Conservation (phyloP, 1,140 invertebrate genomes). For the Bombus waltoni region DNA sequence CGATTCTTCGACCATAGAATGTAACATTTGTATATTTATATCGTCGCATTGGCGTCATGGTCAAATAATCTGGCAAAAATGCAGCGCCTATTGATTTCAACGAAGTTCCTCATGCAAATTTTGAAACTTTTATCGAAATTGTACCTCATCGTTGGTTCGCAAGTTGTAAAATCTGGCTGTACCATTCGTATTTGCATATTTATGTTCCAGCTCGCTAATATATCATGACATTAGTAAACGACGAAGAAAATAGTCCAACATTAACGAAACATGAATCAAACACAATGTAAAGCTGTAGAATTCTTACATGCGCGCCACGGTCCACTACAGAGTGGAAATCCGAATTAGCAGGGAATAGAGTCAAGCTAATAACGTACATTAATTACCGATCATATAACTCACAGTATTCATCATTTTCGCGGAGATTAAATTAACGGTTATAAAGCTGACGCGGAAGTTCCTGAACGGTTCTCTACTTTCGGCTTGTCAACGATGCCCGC, state of each 20-base stretch:
- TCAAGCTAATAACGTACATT: conserved; percentile 28
- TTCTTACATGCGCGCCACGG: neutral
- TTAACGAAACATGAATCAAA: neutral
- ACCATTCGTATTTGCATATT: too few species aligned
- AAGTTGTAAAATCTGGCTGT: too few species aligned
- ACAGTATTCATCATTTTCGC: conserved; percentile 42
- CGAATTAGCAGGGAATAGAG: neutral
- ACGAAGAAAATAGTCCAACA: neutral
- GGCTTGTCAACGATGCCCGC: conserved; percentile 47
- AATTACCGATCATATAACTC: conserved; percentile 45
- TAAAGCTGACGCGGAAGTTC: conserved; percentile 38
- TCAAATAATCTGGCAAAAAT: neutral
- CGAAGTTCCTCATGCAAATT: too few species aligned
- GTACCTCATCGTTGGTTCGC: neutral
- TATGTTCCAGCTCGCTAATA: too few species aligned
- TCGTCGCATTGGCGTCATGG: neutral
- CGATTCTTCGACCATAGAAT: neutral
- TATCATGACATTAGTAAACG: too few species aligned
- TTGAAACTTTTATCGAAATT: too few species aligned
- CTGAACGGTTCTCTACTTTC: conserved; percentile 39
- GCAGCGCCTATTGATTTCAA: neutral
- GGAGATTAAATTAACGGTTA: conserved; percentile 39
- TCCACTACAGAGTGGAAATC: neutral
- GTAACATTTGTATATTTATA: neutral
- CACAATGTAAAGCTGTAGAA: neutral